phyloP scores from a whole-genome alignment of 2,888 invertebrate species.

The Brachyptera risi region DNA sequence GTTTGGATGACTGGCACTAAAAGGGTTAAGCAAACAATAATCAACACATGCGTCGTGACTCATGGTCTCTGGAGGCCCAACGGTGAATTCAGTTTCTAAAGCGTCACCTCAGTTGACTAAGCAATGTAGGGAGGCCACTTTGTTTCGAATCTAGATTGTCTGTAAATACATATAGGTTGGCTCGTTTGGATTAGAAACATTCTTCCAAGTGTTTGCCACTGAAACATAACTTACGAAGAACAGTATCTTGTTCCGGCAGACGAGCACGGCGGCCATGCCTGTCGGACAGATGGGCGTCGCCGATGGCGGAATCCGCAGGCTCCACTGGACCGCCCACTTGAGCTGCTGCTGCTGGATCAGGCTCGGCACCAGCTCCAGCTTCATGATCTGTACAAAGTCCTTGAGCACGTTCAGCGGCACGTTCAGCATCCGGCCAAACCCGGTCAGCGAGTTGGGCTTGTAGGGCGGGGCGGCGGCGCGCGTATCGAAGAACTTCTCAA shows the following conservation, averaged over 20 bases:
- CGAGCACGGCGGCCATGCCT: constrained; percentile 82
- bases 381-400: constrained; percentile 88
- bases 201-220: no score
- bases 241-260: constrained; percentile 81
- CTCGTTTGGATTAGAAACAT: no score
- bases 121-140: no score
- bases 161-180: no score
- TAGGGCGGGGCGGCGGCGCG: constrained; percentile 87
- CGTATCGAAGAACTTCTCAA: constrained; percentile 90
- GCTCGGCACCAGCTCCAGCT: constrained; percentile 54
- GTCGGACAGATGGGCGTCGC: constrained; percentile 82
- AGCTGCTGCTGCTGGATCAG: constrained; percentile 58
- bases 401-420: constrained; percentile 83
- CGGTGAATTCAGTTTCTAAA: no score
- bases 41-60: no score
- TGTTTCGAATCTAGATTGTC: no score
- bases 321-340: constrained; percentile 90
- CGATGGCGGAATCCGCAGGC: constrained; percentile 87
- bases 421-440: constrained; percentile 80
- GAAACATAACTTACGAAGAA: constrained; percentile 74
- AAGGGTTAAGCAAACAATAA: no score
- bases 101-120: no score
- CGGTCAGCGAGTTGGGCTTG: constrained; percentile 81
- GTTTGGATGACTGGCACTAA: no score
- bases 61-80: no score